Percentiles rank a stretch among this genome's conserved stretches.
Evolutionary conservation across 2,888 invertebrate genomes (phyloP).

Genomic region (Ennomos erosarius): DNA sequence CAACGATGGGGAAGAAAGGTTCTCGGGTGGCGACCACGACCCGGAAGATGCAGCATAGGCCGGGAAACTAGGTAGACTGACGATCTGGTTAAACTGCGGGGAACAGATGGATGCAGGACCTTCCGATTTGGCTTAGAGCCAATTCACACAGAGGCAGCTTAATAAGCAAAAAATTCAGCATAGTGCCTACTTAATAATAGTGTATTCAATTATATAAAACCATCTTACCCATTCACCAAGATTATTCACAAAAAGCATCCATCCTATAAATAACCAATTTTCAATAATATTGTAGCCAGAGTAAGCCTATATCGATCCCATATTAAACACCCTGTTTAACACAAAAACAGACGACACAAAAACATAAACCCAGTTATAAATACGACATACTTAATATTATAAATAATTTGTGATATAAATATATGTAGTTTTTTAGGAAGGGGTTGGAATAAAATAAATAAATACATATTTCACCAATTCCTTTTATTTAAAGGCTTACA

Average conservation of each 20-base stretch:
- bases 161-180: no score
- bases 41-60: no score
- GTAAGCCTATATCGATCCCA: no score
- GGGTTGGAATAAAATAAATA: slow-evolving; percentile 50
- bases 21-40: no score
- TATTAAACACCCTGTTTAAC: background rate
- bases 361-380: slow-evolving; percentile 1
- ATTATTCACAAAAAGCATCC: slow-evolving; percentile 21
- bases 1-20: no score
- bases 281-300: no score
- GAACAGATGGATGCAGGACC: no score
- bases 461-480: slow-evolving; percentile 71
- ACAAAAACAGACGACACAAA: slow-evolving; percentile 7
- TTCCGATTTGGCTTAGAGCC: no score
- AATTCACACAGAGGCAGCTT: no score
- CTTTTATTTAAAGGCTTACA: slow-evolving; percentile 76
- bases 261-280: no score
- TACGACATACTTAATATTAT: background rate
- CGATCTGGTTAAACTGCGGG: no score
- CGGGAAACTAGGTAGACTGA: no score
- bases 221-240: slow-evolving; percentile 24
- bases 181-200: background rate
- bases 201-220: background rate
- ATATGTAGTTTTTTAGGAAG: background rate
- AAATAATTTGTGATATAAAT: background rate